phyloP scores from a whole-genome alignment of 2,888 invertebrate genomes.

The Nebria brevicollis region DNA sequence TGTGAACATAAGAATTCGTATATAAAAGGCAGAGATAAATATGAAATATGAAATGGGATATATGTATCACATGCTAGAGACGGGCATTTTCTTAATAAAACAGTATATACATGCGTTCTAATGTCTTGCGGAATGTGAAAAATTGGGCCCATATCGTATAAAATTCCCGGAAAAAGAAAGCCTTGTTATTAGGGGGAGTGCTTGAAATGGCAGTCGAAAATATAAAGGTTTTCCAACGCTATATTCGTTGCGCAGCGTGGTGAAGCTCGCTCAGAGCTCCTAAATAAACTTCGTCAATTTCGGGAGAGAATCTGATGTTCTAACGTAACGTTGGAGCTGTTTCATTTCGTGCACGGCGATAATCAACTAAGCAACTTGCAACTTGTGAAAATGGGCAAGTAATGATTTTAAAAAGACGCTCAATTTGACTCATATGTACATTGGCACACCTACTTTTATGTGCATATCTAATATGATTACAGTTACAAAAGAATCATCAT shows the following conservation, averaged over 20 bases:
- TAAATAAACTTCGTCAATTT: constrained; percentile 44
- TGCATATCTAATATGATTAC: too few relatives aligned
- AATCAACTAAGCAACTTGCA: constrained; percentile 15
- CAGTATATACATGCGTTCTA: constrained; percentile 30
- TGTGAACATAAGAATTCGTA: not conserved
- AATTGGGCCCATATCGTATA: constrained; percentile 31
- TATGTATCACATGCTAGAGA: constrained; percentile 29
- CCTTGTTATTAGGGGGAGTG: constrained; percentile 42
- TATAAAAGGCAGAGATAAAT: constrained; percentile 14
- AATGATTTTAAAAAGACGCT: constrained; percentile 40
- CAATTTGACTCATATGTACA: constrained; percentile 27
- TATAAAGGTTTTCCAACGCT: constrained; percentile 29
- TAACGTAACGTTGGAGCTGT: constrained; percentile 26
- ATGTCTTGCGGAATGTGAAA: constrained; percentile 41
- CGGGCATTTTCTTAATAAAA: constrained; percentile 43
- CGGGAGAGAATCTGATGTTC: constrained; percentile 35
- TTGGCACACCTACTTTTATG: not conserved
- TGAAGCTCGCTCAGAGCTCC: not conserved
- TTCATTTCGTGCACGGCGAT: constrained; percentile 34
- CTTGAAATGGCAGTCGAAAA: constrained; percentile 29
- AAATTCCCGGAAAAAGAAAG: constrained; percentile 28
- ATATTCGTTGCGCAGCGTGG: not conserved
- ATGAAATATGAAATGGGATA: constrained; percentile 40
- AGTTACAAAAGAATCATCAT: too few relatives aligned
- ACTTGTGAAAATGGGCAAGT: constrained; percentile 10